Percentiles rank a stretch among this genome's conserved stretches.
phyloP scores from a whole-genome alignment of 2,888 invertebrate genomes.

The Julus scanicus region DNA sequence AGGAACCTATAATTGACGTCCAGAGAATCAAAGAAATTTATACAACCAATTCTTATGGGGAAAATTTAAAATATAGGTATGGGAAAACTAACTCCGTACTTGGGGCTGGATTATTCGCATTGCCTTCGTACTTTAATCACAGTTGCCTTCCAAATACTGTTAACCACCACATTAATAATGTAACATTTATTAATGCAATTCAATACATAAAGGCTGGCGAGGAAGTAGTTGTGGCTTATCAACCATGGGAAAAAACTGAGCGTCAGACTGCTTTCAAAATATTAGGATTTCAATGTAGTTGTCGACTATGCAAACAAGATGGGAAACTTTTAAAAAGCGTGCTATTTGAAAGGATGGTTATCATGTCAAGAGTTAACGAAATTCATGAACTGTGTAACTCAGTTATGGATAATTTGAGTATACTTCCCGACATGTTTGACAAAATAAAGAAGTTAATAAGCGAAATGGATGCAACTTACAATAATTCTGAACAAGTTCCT shows the following conservation, averaged over 20 bases:
- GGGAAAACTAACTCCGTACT: not conserved
- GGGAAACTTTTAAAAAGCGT: not conserved
- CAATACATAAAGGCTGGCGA: not conserved
- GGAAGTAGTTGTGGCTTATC: not conserved
- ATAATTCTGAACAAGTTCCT: too few relatives aligned
- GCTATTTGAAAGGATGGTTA: not conserved
- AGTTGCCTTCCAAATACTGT: constrained; percentile 20
- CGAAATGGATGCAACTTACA: not conserved
- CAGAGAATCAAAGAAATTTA: not conserved
- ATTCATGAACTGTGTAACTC: not conserved
- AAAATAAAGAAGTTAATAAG: not conserved
- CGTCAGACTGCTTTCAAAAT: not conserved
- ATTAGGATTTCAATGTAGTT: not conserved
- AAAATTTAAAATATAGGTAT: not conserved
- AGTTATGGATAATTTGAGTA: too few relatives aligned
- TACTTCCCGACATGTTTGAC: not conserved
- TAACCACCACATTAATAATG: not conserved
- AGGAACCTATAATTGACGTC: constrained; percentile 43
- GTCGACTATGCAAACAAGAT: not conserved
- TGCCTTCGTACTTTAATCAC: constrained; percentile 47
- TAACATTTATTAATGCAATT: not conserved
- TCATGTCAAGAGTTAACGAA: not conserved
- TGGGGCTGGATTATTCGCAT: constrained; percentile 36
- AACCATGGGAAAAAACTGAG: not conserved
- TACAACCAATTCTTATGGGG: not conserved